Evolutionary conservation across 2,113 vertebrate species (phyloP).

Genomic region (Megaceryle torquata): DNA sequence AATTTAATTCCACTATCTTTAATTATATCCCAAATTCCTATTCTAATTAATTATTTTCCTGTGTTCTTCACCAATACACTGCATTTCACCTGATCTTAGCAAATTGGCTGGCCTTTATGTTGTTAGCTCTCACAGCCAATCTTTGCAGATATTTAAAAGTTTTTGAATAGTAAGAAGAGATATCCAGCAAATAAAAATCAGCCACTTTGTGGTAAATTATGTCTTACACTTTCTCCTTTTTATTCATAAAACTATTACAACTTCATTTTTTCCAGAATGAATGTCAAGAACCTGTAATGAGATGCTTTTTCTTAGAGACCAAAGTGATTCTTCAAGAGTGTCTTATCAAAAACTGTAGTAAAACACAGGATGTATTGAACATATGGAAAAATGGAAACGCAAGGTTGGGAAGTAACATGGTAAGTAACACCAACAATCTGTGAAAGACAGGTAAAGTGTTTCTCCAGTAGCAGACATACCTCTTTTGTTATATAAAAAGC

Average conservation of each 20-base stretch:
- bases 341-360: slow-evolving; percentile 1
- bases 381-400: background rate
- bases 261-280: slow-evolving; percentile 45
- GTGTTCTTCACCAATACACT: background rate
- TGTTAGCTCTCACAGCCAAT: background rate
- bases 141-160: background rate
- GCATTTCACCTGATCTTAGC: background rate
- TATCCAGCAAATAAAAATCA: background rate
- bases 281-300: slow-evolving; percentile 70
- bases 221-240: background rate
- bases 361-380: background rate
- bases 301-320: slow-evolving; percentile 74
- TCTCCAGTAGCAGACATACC: background rate
- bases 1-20: background rate
- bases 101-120: background rate
- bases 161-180: background rate
- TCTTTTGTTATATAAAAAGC: background rate
- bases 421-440: background rate
- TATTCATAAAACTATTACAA: background rate
- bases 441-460: background rate
- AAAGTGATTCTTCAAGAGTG: slow-evolving; percentile 68
- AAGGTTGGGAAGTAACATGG: background rate
- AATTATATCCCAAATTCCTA: background rate
- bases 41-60: background rate
- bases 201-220: background rate